Evolutionary conservation across 2,797 vertebrate species (phyloP).

Genomic region (Decapterus maruadsi): DNA sequence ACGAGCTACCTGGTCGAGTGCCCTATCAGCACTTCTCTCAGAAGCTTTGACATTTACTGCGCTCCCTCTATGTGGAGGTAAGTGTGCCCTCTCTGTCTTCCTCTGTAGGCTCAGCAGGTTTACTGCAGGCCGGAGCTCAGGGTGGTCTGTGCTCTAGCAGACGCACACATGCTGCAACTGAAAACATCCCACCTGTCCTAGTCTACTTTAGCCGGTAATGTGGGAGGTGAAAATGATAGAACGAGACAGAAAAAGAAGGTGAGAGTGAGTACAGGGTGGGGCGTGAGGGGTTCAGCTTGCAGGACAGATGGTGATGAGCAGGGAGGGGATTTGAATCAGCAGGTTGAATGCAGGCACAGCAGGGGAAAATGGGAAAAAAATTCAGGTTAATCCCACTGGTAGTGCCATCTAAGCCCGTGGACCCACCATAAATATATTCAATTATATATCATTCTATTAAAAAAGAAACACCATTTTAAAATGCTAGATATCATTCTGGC

Average conservation of each 20-base stretch:
- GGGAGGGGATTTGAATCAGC: slow-evolving; percentile 67
- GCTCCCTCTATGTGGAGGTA: slow-evolving; percentile 31
- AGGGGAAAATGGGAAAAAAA: slow-evolving; percentile 21
- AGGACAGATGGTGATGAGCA: slow-evolving; percentile 70
- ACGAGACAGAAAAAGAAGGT: slow-evolving; percentile 10
- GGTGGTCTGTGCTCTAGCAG: neutral
- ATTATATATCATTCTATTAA: slow-evolving; percentile 14
- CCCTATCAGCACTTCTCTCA: slow-evolving; percentile 65
- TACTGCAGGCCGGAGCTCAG: slow-evolving; percentile 3
- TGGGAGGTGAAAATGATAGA: slow-evolving; percentile 25
- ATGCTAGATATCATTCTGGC: slow-evolving; percentile 11
- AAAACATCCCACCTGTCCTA: slow-evolving; percentile 20
- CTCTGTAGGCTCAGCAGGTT: slow-evolving; percentile 32
- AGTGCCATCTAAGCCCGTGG: slow-evolving; percentile 16
- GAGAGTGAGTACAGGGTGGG: slow-evolving; percentile 14
- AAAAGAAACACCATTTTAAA: slow-evolving; percentile 31
- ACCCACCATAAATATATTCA: slow-evolving; percentile 10
- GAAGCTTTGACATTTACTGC: slow-evolving; percentile 74
- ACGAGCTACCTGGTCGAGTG: slow-evolving; percentile 60
- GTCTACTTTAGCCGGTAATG: slow-evolving; percentile 28
- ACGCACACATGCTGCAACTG: slow-evolving; percentile 1
- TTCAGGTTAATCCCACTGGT: slow-evolving; percentile 58
- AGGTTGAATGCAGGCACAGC: slow-evolving; percentile 46
- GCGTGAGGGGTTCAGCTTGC: slow-evolving; percentile 46
- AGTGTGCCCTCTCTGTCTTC: slow-evolving; percentile 32